phyloP scores from a whole-genome alignment of 2,113 vertebrate species.

The Nesoenas mayeri region DNA sequence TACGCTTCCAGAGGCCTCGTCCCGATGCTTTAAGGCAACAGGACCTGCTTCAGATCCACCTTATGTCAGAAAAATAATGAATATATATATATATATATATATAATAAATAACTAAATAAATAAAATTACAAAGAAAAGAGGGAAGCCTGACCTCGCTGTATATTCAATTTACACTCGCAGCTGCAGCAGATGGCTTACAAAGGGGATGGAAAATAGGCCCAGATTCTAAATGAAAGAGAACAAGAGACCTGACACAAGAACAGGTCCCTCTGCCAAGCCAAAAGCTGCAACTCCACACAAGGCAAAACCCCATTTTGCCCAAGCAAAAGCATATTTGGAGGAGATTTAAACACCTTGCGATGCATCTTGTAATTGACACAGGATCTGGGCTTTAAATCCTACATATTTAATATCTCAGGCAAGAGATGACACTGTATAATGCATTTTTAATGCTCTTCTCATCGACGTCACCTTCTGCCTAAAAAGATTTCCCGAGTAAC shows the following conservation, averaged over 20 bases:
- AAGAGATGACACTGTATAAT: neutral
- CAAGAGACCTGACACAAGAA: fast-evolving
- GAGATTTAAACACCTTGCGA: neutral
- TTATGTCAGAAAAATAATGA: neutral
- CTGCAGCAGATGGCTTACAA: neutral
- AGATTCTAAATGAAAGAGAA: neutral
- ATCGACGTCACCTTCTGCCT: fast-evolving
- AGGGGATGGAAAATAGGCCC: neutral
- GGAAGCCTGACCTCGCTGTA: fast-evolving
- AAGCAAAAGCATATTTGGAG: neutral
- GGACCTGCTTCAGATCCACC: fast-evolving
- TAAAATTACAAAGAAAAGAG: neutral
- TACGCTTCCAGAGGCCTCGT: neutral
- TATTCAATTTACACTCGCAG: neutral
- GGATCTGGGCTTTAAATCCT: neutral
- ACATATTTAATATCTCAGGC: neutral
- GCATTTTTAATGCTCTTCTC: constrained; percentile 8
- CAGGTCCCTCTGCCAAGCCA: neutral
- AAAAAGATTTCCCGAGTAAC: neutral
- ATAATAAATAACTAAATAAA: no score
- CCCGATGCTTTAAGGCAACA: neutral
- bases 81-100: no score
- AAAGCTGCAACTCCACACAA: fast-evolving
- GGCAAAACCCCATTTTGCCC: neutral
- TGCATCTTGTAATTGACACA: neutral